Evolutionary conservation across 2,888 invertebrate species (phyloP).

Genomic region (Hanleya hanleyi): DNA sequence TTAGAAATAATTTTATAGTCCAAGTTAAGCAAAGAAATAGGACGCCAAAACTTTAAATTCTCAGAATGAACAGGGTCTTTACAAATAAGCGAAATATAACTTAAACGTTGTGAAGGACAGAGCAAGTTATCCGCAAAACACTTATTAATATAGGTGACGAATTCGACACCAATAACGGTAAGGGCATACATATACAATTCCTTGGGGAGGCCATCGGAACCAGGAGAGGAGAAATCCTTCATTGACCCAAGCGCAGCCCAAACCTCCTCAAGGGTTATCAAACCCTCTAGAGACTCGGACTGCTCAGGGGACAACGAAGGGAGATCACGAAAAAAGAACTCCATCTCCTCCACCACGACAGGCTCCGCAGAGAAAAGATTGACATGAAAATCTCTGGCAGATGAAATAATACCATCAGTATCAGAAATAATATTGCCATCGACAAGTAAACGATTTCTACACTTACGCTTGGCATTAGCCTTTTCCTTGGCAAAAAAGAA

Average conservation of each 20-base stretch:
- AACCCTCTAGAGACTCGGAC: too few species aligned
- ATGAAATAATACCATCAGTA: too few species aligned
- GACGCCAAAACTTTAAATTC: too few species aligned
- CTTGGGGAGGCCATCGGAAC: not conserved
- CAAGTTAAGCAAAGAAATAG: conserved; percentile 38
- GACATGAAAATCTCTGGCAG: too few species aligned
- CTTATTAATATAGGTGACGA: too few species aligned
- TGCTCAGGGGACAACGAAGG: too few species aligned
- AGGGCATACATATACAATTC: not conserved
- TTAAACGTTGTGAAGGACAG: conserved; percentile 27
- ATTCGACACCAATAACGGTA: not conserved
- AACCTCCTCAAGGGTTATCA: not conserved
- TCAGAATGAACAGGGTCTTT: conserved; percentile 32
- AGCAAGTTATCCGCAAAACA: not conserved
- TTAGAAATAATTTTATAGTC: conserved; percentile 46
- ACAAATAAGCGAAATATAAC: too few species aligned
- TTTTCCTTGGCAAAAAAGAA: not conserved
- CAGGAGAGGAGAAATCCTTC: not conserved
- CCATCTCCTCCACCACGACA: too few species aligned
- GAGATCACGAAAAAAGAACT: too few species aligned
- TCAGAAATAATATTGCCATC: too few species aligned
- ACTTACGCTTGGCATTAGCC: not conserved
- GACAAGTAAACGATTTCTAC: too few species aligned
- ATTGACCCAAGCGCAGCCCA: not conserved
- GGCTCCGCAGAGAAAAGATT: too few species aligned